Base-by-base conservation (phyloP, 2,113 vertebrate species). In the Mesitornis unicolor region DNA sequence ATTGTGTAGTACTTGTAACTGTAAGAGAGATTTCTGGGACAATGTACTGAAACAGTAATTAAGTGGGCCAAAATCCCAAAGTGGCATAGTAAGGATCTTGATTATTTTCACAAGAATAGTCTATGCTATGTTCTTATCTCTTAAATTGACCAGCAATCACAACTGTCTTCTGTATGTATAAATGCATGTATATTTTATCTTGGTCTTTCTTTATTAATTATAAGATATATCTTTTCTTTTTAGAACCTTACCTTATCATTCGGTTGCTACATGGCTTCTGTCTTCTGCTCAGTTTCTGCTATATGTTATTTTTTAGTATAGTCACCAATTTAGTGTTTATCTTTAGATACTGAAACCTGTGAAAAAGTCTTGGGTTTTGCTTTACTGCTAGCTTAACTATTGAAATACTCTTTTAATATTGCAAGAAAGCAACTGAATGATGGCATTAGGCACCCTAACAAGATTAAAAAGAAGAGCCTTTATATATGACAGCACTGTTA, bases 381-480 rank as follows among this genome's bases (percentile, higher is more conserved):
- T 83, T 92, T 94, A 86, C 80, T 83, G 50, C 16, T 76, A 45
- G 21, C 40, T 94, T 80, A 84, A 70, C 31, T 92, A 54, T 38
- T 90, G 50, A 90, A 88, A 70, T 76, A 73, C 36, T 74, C 7
- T 69, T 94, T 88, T 84, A 70, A 70, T 74, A 38, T 83, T 93
- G 29, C 63, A 69, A 67, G 79, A 94, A 95, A 90, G 71, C 61
- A 54, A 70, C 17, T 47, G 50, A 86, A 60, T 43, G 10, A 84
- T 89, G 33, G 35, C 33, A 77, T 74, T 92, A 93, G 42, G 16
- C 42, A 89, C 25, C 9, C 38, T 92, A 92, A 86, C 6, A 77
- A 70, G 59, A 93, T 83, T 90, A 80, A 83, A 91, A 95, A 80
- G 47, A 87, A 35, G 54, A 65, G 33, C 67, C 76, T 90, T 93